Conservation (phyloP, 2,113 vertebrate species). For the Halcyon senegalensis region DNA sequence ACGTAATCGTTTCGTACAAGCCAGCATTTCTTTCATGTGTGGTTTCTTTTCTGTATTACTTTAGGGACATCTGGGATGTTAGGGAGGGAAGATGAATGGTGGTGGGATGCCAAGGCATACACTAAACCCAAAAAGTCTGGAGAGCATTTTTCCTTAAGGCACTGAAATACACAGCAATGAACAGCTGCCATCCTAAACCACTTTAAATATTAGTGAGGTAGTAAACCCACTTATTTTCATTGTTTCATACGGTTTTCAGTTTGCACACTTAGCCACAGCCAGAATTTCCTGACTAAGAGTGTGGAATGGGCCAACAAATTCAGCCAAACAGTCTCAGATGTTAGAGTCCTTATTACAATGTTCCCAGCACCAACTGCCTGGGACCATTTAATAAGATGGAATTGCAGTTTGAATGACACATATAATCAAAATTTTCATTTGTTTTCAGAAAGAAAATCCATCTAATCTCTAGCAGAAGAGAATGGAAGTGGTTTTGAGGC, state of each 20-base stretch:
- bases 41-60: not conserved
- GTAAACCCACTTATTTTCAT: not conserved
- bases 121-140: not conserved
- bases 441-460: conserved; percentile 24
- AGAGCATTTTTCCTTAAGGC: not conserved
- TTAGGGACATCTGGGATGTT: not conserved
- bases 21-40: not conserved
- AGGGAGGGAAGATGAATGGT: not conserved
- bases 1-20: not conserved
- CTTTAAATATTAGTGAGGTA: conserved; percentile 5
- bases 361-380: conserved; percentile 39
- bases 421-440: conserved; percentile 57
- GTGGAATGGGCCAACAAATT: not conserved
- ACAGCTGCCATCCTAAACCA: not conserved
- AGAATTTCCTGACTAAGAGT: not conserved
- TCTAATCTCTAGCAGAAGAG: conserved; percentile 27
- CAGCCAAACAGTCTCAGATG: conserved; percentile 26
- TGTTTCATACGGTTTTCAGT: not conserved
- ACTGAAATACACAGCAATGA: not conserved
- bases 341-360: not conserved
- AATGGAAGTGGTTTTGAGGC: conserved; percentile 27
- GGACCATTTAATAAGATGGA: conserved; percentile 45
- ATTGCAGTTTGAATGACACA: conserved; percentile 47
- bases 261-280: not conserved
- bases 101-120: not conserved